Evolutionary conservation across 2,888 invertebrate genomes (phyloP).

Genomic region (Eilema depressum): DNA sequence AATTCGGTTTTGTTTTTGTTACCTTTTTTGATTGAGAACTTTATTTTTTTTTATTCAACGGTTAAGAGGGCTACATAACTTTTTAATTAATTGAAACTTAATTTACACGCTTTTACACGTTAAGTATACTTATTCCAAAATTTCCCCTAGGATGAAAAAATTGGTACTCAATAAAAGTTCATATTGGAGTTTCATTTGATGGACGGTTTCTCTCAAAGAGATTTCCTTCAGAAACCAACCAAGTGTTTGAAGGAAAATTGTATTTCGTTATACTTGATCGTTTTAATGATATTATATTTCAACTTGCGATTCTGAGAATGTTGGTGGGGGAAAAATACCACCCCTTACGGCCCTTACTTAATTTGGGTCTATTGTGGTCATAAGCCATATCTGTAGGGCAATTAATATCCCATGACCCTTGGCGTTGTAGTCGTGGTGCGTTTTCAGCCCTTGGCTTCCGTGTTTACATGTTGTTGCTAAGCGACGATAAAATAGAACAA

Average conservation of each 20-base stretch:
- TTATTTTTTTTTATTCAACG: background rate
- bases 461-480: constrained; percentile 8
- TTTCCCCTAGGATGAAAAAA: background rate
- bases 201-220: background rate
- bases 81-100: background rate
- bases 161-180: background rate
- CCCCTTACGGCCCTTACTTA: background rate
- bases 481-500: background rate
- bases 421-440: background rate
- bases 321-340: background rate
- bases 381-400: too few species aligned
- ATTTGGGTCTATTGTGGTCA: background rate
- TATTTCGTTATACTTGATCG: too few species aligned
- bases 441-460: background rate
- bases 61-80: background rate
- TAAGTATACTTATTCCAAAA: background rate
- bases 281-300: too few species aligned
- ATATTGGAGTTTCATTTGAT: too few species aligned
- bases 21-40: too few species aligned
- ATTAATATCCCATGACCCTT: background rate
- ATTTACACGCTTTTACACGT: too few species aligned
- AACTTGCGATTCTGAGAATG: too few species aligned
- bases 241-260: background rate
- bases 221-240: background rate
- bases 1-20: too few species aligned